phyloP scores from a whole-genome alignment of 2,113 vertebrate species.

The Atractosteus spatula region DNA sequence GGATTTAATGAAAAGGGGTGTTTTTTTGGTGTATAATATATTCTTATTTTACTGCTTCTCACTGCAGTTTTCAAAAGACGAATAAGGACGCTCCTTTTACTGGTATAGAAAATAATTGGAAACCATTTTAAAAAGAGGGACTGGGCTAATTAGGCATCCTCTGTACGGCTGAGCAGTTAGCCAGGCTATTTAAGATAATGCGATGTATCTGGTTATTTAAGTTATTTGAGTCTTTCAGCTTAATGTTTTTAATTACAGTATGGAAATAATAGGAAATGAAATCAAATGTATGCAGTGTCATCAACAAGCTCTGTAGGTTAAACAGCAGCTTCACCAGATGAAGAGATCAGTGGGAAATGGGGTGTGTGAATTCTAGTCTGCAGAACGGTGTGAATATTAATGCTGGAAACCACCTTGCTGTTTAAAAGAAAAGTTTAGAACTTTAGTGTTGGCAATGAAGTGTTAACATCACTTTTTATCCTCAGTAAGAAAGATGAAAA shows the following conservation, averaged over 20 bases:
- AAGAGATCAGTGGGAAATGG: background rate
- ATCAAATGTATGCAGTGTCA: constrained; percentile 26
- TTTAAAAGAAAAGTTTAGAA: too few species aligned
- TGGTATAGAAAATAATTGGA: constrained; percentile 11
- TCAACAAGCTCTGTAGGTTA: background rate
- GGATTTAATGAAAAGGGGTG: constrained; percentile 55
- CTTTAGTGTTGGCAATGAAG: too few species aligned
- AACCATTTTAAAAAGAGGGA: constrained; percentile 6
- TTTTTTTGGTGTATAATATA: constrained; percentile 45
- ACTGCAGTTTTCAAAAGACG: constrained; percentile 24
- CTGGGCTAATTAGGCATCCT: constrained; percentile 14
- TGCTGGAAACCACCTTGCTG: too few species aligned
- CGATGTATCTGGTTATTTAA: constrained; percentile 49
- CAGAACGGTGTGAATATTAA: background rate
- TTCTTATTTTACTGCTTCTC: constrained; percentile 39
- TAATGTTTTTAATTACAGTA: constrained; percentile 66
- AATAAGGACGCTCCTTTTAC: constrained; percentile 9
- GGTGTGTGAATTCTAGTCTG: background rate
- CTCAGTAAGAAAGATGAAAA: too few species aligned
- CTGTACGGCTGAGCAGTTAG: constrained; percentile 10
- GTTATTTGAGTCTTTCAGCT: constrained; percentile 50
- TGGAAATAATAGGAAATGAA: constrained; percentile 64
- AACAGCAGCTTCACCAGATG: background rate
- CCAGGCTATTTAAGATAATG: constrained; percentile 34
- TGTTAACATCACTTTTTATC: too few species aligned